A percentile compares a stretch with the other conserved stretches of the same genome.
Evolutionary conservation across 1,140 invertebrate species (phyloP).

Genomic region (Drosophila pallidifrons): DNA sequence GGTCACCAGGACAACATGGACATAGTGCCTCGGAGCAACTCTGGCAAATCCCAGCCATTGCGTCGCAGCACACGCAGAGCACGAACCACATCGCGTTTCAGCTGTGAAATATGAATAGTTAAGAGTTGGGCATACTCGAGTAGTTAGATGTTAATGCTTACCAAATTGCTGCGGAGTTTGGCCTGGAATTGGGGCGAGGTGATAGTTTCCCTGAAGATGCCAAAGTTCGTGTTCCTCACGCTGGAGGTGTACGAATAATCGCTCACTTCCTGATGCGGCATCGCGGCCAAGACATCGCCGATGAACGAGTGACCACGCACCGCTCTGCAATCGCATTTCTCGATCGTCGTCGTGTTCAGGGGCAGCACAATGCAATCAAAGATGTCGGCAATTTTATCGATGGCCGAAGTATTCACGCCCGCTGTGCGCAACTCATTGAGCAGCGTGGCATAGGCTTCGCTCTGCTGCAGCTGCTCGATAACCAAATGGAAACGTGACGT

Average conservation of each 20-base stretch:
- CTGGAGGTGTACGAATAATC: constrained; percentile 14
- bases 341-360: neutral
- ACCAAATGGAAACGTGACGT: constrained; percentile 46
- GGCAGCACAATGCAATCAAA: constrained; percentile 56
- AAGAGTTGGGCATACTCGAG: neutral
- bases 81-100: constrained; percentile 48
- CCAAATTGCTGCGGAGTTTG: constrained; percentile 47
- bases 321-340: constrained; percentile 46
- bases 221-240: constrained; percentile 40
- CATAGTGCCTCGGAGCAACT: constrained; percentile 41
- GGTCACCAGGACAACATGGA: constrained; percentile 61
- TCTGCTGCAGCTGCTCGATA: constrained; percentile 48
- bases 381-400: constrained; percentile 56
- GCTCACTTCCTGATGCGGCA: constrained; percentile 51
- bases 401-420: constrained; percentile 48
- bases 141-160: constrained; percentile 29
- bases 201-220: constrained; percentile 37
- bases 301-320: constrained; percentile 55
- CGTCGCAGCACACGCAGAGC: constrained; percentile 50
- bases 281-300: constrained; percentile 46
- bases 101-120: constrained; percentile 28
- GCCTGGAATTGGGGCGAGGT: constrained; percentile 51
- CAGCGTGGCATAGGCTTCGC: constrained; percentile 36
- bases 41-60: constrained; percentile 60
- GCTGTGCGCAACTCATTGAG: constrained; percentile 29